These are phyloP conservation scores for Cotesia congregata DNA, from an alignment of 2,888 invertebrate species.

Conservation along the genomic window DNA sequence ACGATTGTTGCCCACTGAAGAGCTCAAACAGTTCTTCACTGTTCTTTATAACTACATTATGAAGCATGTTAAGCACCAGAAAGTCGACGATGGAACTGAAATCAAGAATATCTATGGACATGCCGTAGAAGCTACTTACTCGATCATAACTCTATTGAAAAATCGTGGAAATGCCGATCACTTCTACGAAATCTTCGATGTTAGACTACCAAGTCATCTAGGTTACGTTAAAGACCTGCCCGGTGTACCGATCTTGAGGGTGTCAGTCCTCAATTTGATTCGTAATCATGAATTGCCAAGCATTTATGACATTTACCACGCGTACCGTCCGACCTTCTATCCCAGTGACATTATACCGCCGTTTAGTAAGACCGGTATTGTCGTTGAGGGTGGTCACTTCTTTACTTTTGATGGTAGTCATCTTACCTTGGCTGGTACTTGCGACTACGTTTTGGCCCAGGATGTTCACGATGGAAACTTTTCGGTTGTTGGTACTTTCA, in stretches of 20 bases:
- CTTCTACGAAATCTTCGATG: conserved; percentile 62
- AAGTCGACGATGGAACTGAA: conserved; percentile 78
- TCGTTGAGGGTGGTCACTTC: conserved; percentile 86
- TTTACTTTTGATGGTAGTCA: conserved; percentile 91
- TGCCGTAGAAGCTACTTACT: conserved; percentile 74
- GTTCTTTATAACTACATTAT: conserved; percentile 75
- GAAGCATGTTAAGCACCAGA: conserved; percentile 67
- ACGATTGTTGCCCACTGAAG: conserved; percentile 76
- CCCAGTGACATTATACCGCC: conserved; percentile 77
- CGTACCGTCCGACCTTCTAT: conserved; percentile 72
- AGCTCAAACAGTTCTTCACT: conserved; percentile 75
- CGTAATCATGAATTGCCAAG: conserved; percentile 75
- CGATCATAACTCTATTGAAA: conserved; percentile 71
- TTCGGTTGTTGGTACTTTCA: conserved; percentile 81
- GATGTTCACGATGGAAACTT: conserved; percentile 91
- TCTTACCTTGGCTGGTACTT: conserved; percentile 84
- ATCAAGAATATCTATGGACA: conserved; percentile 76
- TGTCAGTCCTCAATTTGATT: conserved; percentile 76
- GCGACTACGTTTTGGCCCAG: conserved; percentile 87
- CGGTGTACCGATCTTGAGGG: conserved; percentile 73
- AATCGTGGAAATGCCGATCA: conserved; percentile 67
- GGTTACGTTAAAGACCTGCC: conserved; percentile 72
- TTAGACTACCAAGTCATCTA: conserved; percentile 68
- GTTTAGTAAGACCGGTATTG: conserved; percentile 74
- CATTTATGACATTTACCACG: conserved; percentile 72